phyloP scores from a whole-genome alignment of 2,797 vertebrate species.

The Enteromius radiatus region DNA sequence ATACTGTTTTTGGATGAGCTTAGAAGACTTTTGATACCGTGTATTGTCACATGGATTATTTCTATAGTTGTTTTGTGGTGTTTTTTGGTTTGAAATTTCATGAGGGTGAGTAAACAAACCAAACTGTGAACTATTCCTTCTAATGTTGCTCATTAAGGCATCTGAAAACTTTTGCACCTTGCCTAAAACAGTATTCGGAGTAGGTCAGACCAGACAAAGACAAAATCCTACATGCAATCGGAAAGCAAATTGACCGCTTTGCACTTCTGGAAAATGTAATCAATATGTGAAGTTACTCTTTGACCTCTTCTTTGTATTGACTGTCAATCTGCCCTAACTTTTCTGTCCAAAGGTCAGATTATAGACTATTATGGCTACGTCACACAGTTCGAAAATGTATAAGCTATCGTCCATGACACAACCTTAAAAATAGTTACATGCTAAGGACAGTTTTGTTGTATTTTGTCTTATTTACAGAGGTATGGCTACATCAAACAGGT shows the following conservation, averaged over 20 bases:
- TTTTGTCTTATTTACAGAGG: not conserved
- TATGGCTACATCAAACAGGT: not conserved
- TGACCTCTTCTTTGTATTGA: conserved; percentile 34
- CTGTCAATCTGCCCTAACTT: conserved; percentile 15
- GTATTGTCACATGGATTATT: not conserved
- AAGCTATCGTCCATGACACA: not conserved
- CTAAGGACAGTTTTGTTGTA: not conserved
- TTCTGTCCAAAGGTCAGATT: conserved; percentile 32
- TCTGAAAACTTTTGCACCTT: not conserved
- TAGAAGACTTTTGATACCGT: not conserved
- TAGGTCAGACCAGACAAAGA: not conserved
- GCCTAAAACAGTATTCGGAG: not conserved
- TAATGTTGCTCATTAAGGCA: not conserved
- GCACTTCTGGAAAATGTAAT: conserved; percentile 28
- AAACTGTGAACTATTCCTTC: not conserved
- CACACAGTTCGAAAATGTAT: not conserved
- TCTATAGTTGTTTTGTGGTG: not conserved
- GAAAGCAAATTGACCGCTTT: not conserved
- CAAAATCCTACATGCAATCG: not conserved
- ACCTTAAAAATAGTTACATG: not conserved
- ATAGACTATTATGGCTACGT: not conserved
- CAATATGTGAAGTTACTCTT: conserved; percentile 31
- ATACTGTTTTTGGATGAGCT: not conserved
- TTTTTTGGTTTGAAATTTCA: not conserved
- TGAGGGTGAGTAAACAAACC: not conserved